Base-by-base conservation (phyloP, 2,888 invertebrate genomes). In the Catocala sponsa region DNA sequence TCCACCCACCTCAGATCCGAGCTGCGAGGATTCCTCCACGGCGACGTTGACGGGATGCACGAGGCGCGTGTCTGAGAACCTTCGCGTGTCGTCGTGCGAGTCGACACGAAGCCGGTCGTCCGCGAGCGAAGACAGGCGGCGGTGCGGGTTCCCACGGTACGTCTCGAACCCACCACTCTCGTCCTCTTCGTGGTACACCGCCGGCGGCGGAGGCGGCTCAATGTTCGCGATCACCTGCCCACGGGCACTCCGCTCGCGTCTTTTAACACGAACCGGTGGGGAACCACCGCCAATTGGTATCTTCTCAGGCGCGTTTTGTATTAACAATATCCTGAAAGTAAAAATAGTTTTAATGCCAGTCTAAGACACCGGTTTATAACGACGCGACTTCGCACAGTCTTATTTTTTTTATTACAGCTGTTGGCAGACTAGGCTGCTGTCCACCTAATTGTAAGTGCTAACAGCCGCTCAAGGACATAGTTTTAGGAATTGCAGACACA, bases 231-330 rank as follows among this genome's bases (percentile, higher is more conserved):
- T 95, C 35, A 86, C 84, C 57, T 89, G 89, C 0, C 96, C 82
- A 89, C 96, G 87, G 91, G 95, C 77, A 68, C 88, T 87, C n/a
- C 83, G 95, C 95, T 74, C 96, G 92, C 84, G 96, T 10, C 87
- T 78, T 62, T 80, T 81, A 41, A 74, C 85, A 13, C 85, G 85
- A 75, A 78, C 70, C 51, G 84, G 83, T 33, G 97, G 96, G n/a
- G 97, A 96, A 5, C 96, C 95, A 47, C 96, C 95, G 59, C 95
- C 92, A 58, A 96, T 96, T 58, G 95, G 95, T 5, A 95, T 82
- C 91, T 98, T 98, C 88, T 98, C 98, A 5, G 98, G 98, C 52
- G 98, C 98, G 91, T 98, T 98, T 94, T 99, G 98, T 78, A 99
- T 98, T 76, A 98, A 96, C 73, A 99, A 97, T 83, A 99, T 98